A percentile compares a stretch with the other conserved stretches of the same genome.
phyloP scores from a whole-genome alignment of 1,140 invertebrate genomes.

The Andricus grossulariae region DNA sequence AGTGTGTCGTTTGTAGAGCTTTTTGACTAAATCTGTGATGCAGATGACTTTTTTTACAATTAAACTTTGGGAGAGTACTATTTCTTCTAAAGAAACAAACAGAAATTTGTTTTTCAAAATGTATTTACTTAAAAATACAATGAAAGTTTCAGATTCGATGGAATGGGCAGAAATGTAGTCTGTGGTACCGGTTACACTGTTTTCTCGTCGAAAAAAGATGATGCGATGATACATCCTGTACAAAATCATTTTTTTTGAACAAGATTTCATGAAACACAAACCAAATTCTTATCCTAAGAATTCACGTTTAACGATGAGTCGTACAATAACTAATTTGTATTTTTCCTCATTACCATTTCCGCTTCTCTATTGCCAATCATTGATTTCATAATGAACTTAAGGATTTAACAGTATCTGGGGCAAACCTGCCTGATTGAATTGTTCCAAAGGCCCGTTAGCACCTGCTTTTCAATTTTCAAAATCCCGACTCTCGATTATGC shows the following conservation, averaged over 20 bases:
- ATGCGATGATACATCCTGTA: constrained; percentile 61
- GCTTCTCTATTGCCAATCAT: constrained; percentile 35
- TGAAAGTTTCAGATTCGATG: constrained; percentile 66
- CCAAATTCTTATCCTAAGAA: constrained; percentile 62
- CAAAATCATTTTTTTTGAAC: constrained; percentile 62
- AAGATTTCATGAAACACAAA: constrained; percentile 63
- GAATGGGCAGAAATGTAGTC: constrained; percentile 65
- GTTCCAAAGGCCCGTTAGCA: constrained; percentile 57
- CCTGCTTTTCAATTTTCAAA: constrained; percentile 32
- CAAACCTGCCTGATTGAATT: constrained; percentile 52
- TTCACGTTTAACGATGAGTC: constrained; percentile 51
- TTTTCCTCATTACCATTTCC: constrained; percentile 43
- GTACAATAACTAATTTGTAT: constrained; percentile 42
- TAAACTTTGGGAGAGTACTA: too few species aligned
- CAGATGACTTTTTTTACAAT: too few species aligned
- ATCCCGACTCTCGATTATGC: not conserved
- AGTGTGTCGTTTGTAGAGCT: too few species aligned
- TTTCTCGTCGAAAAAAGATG: constrained; percentile 53
- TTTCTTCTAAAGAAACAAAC: constrained; percentile 47
- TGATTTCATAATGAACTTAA: constrained; percentile 57
- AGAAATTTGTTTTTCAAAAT: constrained; percentile 62
- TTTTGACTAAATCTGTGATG: too few species aligned
- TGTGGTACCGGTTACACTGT: constrained; percentile 54
- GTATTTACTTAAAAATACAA: constrained; percentile 70
- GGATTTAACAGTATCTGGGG: constrained; percentile 54